Evolutionary conservation across 2,113 vertebrate genomes (phyloP), one percentile per base, ranked within the genome.

Genomic region (Hydrolagus affinis): DNA sequence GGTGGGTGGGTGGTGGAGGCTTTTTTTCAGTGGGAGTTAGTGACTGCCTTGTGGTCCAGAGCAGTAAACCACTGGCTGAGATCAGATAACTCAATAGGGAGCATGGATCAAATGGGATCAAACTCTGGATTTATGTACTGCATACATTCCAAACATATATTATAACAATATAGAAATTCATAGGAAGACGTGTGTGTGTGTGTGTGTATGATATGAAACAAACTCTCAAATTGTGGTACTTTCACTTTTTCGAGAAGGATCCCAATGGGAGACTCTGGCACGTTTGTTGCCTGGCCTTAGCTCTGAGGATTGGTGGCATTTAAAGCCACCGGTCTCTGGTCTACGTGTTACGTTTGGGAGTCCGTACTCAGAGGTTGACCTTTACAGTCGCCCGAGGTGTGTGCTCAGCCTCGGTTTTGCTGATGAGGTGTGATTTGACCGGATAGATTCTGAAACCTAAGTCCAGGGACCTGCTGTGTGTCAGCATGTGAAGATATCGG

Each of bases 321-420:
- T 80, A 25, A 60, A 80, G 23, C 21, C 60, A 80, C 23, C 9
- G 12, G 23, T 15, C 28, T 80, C 59, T 10, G 77, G 8, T 17
- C 32, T 75, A 75, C 56, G 32, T 19, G 17, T 17, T 28, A 59
- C 25, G 64, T 64, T 56, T 15, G 28, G 60, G 14, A 64, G 25
- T 7, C 77, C 17, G 59, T n/a, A 7, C 60, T 56, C 59, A 4
- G 15, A 12, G 57, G 23, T 62, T 80, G 59, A 64, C 59, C 59
- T 64, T 80, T 80, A 80, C 59, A 25, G 73, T 80, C n/a, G 77
- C 14, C n/a, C 28, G 21, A 62, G 23, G 77, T 64, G 59, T 80
- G 59, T 80, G n/a, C n/a, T 80, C 57, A 80, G 77, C 62, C 25
- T 80, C 64, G 60, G 60, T 57, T n/a, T 80, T 80, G 77, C 77